These are phyloP conservation scores for Malacoctenus gilli DNA, from an alignment of 2,797 vertebrate genomes.

Conservation along the genomic window DNA sequence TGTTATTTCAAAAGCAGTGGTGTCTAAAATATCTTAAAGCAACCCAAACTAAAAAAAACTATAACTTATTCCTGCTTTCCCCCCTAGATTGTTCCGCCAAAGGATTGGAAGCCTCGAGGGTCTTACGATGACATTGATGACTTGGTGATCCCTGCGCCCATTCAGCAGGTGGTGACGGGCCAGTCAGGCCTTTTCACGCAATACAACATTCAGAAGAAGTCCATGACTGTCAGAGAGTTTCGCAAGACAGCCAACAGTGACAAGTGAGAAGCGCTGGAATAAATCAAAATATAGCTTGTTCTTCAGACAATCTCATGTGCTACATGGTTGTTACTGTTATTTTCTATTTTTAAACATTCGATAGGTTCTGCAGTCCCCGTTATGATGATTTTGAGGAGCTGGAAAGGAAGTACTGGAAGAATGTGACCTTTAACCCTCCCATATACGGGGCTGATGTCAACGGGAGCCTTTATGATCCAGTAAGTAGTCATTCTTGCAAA, in stretches of 20 bases:
- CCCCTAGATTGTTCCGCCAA: conserved; percentile 90
- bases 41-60: too few species aligned
- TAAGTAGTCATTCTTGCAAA: conserved; percentile 75
- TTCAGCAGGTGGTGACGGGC: conserved; percentile 96
- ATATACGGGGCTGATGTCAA: conserved; percentile 98
- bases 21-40: too few species aligned
- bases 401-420: conserved; percentile 98
- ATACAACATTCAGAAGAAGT: conserved; percentile 98
- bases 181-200: conserved; percentile 97
- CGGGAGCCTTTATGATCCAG: conserved; percentile 91
- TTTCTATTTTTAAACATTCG: conserved; percentile 1
- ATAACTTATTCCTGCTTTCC: neutral
- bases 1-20: too few species aligned
- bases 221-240: conserved; percentile 94
- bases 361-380: conserved; percentile 92
- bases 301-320: neutral
- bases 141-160: conserved; percentile 93
- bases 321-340: neutral
- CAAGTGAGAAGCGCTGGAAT: conserved; percentile 80
- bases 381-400: conserved; percentile 97
- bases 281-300: neutral
- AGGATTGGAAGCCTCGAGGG: conserved; percentile 91
- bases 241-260: conserved; percentile 93
- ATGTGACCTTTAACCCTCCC: conserved; percentile 94
- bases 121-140: conserved; percentile 94